Percentiles rank a stretch among this genome's conserved stretches.
Conservation (phyloP, 2,888 invertebrate genomes). For the Mechanitis messenoides region DNA sequence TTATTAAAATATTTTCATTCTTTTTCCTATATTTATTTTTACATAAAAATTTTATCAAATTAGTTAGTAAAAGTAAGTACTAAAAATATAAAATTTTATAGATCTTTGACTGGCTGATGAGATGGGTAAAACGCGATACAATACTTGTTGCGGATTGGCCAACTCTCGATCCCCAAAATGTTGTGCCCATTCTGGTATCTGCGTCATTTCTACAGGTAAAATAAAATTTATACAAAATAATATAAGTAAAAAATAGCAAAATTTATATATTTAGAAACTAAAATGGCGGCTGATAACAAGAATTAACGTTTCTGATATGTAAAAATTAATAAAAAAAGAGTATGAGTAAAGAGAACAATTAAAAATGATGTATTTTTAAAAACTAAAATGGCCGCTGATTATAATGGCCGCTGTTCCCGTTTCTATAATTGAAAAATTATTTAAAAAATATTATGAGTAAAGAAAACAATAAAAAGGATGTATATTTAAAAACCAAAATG, state of each 20-base stretch:
- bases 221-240: background rate
- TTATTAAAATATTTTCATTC: too few relatives aligned
- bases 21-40: too few relatives aligned
- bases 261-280: too few relatives aligned
- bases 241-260: background rate
- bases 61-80: background rate
- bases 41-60: too few relatives aligned
- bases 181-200: slow-evolving; percentile 94
- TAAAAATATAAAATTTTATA: slow-evolving; percentile 45
- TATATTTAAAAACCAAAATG: background rate
- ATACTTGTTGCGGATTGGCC: slow-evolving; percentile 82
- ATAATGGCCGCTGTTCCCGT: too few relatives aligned
- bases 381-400: background rate
- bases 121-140: slow-evolving; percentile 91
- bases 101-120: slow-evolving; percentile 97
- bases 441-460: too few relatives aligned
- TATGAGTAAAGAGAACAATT: too few relatives aligned
- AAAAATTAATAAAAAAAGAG: background rate
- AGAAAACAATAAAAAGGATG: too few relatives aligned
- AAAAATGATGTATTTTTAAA: background rate
- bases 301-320: background rate
- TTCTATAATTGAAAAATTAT: too few relatives aligned
- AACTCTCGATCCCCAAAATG: slow-evolving; percentile 86
- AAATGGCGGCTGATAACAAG: too few relatives aligned
- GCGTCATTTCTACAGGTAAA: slow-evolving; percentile 89